A percentile compares a stretch with the other conserved stretches of the same genome.
phyloP scores from a whole-genome alignment of 2,113 vertebrate species.

The Ictidomys tridecemlineatus region DNA sequence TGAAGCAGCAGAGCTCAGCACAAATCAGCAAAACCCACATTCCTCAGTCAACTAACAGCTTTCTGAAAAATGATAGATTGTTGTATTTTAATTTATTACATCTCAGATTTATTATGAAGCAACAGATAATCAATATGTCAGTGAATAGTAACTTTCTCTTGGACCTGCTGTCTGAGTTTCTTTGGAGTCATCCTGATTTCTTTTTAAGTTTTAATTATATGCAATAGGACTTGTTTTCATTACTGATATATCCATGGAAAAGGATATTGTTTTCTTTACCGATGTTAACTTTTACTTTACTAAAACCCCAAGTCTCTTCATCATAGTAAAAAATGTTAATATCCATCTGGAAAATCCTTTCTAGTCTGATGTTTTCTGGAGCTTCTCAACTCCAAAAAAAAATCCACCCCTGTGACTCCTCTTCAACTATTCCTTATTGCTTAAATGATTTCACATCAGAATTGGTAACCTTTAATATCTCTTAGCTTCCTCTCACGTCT shows the following conservation, averaged over 20 bases:
- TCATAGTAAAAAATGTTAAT: constrained; percentile 4
- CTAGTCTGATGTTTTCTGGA: not conserved
- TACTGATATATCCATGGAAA: not conserved
- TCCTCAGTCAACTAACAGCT: not conserved
- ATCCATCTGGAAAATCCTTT: not conserved
- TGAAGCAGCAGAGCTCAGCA: not conserved
- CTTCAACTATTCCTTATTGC: not conserved
- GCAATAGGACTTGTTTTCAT: constrained; percentile 22
- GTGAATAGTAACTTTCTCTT: constrained; percentile 27
- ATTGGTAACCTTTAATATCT: not conserved
- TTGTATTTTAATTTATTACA: not conserved
- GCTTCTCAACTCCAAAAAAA: not conserved
- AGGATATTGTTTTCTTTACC: not conserved
- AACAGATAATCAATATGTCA: not conserved
- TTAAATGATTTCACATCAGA: not conserved
- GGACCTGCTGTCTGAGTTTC: not conserved
- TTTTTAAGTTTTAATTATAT: constrained; percentile 9
- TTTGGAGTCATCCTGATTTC: constrained; percentile 37
- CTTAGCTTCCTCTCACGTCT: not conserved
- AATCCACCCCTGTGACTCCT: not conserved
- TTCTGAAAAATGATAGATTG: constrained; percentile 1
- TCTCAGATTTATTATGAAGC: not conserved
- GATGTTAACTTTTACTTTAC: constrained; percentile 25
- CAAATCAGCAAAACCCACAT: not conserved
- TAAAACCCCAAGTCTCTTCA: not conserved